These are phyloP conservation scores for Pygathrix nemaeus DNA, from an alignment of 2,113 vertebrate genomes.

Conservation along the genomic window DNA sequence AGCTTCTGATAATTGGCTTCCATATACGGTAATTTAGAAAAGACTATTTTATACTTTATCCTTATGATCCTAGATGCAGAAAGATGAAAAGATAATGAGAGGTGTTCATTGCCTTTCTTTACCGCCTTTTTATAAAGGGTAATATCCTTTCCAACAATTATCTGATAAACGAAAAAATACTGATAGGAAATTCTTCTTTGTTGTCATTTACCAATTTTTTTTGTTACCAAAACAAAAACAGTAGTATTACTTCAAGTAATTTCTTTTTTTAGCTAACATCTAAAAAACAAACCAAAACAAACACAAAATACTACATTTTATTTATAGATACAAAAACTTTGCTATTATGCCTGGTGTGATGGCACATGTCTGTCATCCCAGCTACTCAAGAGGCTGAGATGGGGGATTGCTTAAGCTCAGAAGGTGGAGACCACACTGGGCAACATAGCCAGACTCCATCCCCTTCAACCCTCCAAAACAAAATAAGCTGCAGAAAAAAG, in stretches of 20 bases:
- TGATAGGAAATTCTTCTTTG: neutral
- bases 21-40: neutral
- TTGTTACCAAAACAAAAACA: neutral
- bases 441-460: neutral
- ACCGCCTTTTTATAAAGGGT: neutral
- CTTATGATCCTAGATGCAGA: neutral
- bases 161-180: neutral
- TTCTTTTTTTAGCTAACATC: neutral
- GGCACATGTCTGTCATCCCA: neutral
- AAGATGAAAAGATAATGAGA: neutral
- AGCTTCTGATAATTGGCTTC: neutral
- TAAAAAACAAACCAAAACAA: neutral
- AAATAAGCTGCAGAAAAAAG: neutral
- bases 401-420: neutral
- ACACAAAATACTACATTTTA: neutral
- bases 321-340: neutral
- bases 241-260: neutral
- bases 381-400: neutral
- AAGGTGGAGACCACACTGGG: neutral
- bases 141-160: neutral
- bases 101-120: neutral
- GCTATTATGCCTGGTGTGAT: neutral
- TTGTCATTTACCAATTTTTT: neutral
- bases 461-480: neutral
- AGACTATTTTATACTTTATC: neutral